Conservation (phyloP, 2,888 invertebrate species). For the Perithous albicinctus region DNA sequence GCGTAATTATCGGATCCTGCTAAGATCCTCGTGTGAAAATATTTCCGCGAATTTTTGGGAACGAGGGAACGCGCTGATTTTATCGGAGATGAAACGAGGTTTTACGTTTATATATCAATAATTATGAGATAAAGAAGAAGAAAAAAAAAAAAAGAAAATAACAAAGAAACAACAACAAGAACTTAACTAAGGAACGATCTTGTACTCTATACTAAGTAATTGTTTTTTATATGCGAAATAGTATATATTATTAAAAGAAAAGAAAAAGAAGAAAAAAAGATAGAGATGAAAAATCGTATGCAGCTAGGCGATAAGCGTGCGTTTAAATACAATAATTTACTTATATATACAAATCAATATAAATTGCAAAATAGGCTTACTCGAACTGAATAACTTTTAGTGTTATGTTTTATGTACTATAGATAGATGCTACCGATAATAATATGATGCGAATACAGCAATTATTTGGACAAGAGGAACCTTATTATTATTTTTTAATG, state of each 20-base stretch:
- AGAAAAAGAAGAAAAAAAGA: constrained; percentile 40
- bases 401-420: constrained; percentile 81
- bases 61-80: constrained; percentile 72
- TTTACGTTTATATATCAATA: constrained; percentile 77
- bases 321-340: constrained; percentile 79
- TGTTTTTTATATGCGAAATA: constrained; percentile 84
- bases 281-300: constrained; percentile 74
- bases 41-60: constrained; percentile 67
- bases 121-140: constrained; percentile 70
- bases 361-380: constrained; percentile 73
- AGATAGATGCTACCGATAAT: constrained; percentile 75
- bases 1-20: constrained; percentile 34
- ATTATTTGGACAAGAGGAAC: constrained; percentile 73
- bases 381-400: constrained; percentile 78
- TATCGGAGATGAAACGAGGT: constrained; percentile 68
- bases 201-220: constrained; percentile 84
- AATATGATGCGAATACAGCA: constrained; percentile 78
- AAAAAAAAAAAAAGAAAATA: constrained; percentile 53
- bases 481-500: constrained; percentile 36
- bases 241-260: constrained; percentile 78
- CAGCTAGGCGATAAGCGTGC: constrained; percentile 79
- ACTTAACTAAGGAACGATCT: constrained; percentile 81
- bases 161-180: constrained; percentile 70
- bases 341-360: constrained; percentile 68
- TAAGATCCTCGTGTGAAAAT: constrained; percentile 41